These are phyloP conservation scores for Clavelina lepadiformis DNA, from an alignment of 23 tunicate genomes.

Conservation along the genomic window DNA sequence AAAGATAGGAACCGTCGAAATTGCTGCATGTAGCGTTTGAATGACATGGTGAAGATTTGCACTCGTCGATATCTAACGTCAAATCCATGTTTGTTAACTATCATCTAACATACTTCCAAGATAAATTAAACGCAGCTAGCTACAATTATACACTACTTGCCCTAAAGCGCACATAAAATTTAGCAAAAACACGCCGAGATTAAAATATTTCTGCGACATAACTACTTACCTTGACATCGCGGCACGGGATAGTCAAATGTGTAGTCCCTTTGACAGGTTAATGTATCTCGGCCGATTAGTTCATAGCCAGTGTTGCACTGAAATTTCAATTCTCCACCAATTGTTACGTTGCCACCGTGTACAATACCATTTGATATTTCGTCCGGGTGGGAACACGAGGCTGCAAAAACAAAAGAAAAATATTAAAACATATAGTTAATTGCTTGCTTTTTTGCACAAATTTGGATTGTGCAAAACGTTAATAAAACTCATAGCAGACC, in stretches of 20 bases:
- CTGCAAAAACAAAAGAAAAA: no score
- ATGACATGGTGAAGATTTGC: constrained; percentile 43
- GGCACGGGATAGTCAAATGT: constrained; percentile 41
- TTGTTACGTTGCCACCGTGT: constrained; percentile 18
- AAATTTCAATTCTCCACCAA: constrained; percentile 40
- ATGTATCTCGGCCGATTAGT: constrained; percentile 28
- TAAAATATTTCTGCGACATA: neutral
- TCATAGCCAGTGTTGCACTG: constrained; percentile 53
- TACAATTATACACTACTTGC: neutral
- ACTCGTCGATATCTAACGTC: constrained; percentile 64
- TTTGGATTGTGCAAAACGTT: no score
- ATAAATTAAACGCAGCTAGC: neutral
- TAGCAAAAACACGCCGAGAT: neutral
- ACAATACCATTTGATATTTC: constrained; percentile 48
- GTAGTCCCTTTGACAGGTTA: constrained; percentile 32
- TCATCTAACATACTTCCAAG: no score
- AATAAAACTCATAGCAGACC: no score
- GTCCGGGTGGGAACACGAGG: constrained; percentile 18
- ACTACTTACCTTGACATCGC: constrained; percentile 70
- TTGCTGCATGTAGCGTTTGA: constrained; percentile 65
- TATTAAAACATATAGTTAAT: no score
- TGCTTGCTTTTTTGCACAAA: no score
- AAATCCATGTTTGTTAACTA: no score
- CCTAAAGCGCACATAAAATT: neutral
- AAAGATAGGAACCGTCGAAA: constrained; percentile 31